Evolutionary conservation across 2,797 vertebrate genomes (phyloP), one percentile per base, ranked within the genome.

Genomic region (Manis crassicaudata): DNA sequence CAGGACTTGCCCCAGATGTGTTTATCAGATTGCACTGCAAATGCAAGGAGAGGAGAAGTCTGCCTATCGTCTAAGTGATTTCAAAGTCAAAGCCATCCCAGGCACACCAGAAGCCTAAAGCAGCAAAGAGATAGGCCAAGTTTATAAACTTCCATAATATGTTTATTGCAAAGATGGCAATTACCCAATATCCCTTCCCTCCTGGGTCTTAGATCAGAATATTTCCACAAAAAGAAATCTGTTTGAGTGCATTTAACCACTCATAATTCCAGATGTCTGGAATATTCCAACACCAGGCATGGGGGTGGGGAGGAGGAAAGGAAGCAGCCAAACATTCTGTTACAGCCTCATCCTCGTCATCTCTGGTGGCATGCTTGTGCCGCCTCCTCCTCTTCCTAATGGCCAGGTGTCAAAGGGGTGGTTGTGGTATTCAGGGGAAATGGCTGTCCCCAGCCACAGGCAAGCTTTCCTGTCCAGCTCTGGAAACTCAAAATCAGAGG

Each of bases 241-340:
- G 95, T 93, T 90, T 94, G 94, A 94, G 95, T 98, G 60, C 85
- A 87, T 97, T 97, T 97, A 97, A 93, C 96, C 97, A 98, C 97
- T 97, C 98, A 95, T 97, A 96, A 96, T 98, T 98, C 98, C 98
- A 98, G 98, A 98, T 98, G 98, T 97, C 96, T 96, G 60, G 86
- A 96, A 95, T 82, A 94, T 72, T 86, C 96, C 27, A 40, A 52
- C 50, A 77, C 90, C 90, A 88, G 95, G 90, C 67, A 0, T 52
- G 62, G 86, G 85, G 76, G 63, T 17, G 56, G 70, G 76, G 81
- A 95, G 54, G 54, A 63, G 79, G 90, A 73, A 35, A 96, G 0
- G 54, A 98, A 97, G 90, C 95, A n/a, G 40, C 79, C 79, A 94
- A 97, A 95, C 97, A 96, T 96, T 98, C 94, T 91, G 97, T 97